A percentile compares a stretch with the other conserved stretches of the same genome.
Evolutionary conservation across 92 coral and sea anemone genomes (phyloP).

Genomic region (Isaurus tuberculatus): DNA sequence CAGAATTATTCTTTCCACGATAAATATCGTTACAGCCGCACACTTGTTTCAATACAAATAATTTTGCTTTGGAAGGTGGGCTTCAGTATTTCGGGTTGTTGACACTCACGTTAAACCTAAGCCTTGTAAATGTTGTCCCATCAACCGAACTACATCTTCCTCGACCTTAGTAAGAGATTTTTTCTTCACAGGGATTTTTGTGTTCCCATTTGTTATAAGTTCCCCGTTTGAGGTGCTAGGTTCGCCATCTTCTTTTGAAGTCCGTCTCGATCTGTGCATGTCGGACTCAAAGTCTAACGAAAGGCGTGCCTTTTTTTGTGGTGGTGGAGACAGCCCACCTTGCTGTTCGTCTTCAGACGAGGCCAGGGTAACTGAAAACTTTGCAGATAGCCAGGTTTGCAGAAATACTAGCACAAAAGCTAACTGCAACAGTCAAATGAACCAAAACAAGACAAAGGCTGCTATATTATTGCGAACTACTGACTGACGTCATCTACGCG

Average conservation of each 20-base stretch:
- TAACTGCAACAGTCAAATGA: slow-evolving; percentile 72
- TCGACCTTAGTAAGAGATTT: slow-evolving; percentile 84
- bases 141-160: slow-evolving; percentile 96
- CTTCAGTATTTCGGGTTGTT: slow-evolving; percentile 35
- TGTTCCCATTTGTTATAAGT: slow-evolving; percentile 89
- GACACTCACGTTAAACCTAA: slow-evolving; percentile 96
- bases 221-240: slow-evolving; percentile 98
- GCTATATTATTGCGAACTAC: slow-evolving; percentile 62
- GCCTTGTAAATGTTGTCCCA: slow-evolving; percentile 98
- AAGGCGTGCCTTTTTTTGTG: slow-evolving; percentile 99
- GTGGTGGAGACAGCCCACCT: slow-evolving; percentile 99
- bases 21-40: slow-evolving; percentile 16
- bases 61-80: slow-evolving; percentile 45
- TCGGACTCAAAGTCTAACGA: slow-evolving; percentile 99
- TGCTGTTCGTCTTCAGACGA: slow-evolving; percentile 99
- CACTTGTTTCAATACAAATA: slow-evolving; percentile 29
- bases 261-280: slow-evolving; percentile 99
- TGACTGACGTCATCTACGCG: slow-evolving; percentile 89
- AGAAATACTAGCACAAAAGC: slow-evolving; percentile 62
- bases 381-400: slow-evolving; percentile 98
- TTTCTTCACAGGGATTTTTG: slow-evolving; percentile 82
- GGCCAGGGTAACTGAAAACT: slow-evolving; percentile 99
- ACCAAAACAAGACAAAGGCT: slow-evolving; percentile 83
- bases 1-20: slow-evolving; percentile 7
- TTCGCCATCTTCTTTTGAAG: slow-evolving; percentile 98